Evolutionary conservation across 2,888 invertebrate genomes (phyloP).

Genomic region (Reticulitermes lucifugus): DNA sequence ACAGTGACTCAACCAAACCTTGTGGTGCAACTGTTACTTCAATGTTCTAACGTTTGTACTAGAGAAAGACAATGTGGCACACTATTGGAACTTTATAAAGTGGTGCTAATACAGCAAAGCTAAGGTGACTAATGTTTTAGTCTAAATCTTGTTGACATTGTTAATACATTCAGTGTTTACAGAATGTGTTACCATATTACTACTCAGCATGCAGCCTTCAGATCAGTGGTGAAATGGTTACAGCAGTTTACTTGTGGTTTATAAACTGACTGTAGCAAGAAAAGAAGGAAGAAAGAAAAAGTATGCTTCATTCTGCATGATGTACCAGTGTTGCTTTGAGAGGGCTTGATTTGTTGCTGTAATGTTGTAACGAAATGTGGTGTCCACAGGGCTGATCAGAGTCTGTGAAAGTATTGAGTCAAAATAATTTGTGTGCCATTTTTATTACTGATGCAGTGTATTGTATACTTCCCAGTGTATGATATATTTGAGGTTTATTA

Average conservation of each 20-base stretch:
- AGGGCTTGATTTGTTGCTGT: background rate
- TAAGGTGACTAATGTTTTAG: conserved; percentile 8
- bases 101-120: conserved; percentile 14
- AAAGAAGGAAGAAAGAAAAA: no score
- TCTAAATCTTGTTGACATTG: no score
- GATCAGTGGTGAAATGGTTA: no score
- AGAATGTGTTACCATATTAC: no score
- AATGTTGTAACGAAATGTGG: background rate
- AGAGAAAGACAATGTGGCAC: background rate
- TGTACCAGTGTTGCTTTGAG: background rate
- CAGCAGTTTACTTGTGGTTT: no score
- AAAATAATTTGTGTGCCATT: conserved; percentile 27
- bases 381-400: background rate
- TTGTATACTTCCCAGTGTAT: background rate
- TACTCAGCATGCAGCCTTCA: no score
- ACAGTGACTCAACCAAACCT: background rate
- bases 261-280: no score
- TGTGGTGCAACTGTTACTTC: no score
- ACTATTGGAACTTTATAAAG: background rate
- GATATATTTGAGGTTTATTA: background rate
- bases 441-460: conserved; percentile 17
- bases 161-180: no score
- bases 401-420: background rate
- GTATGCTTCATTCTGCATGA: background rate
- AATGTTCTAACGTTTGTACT: no score